Evolutionary conservation across 1,140 invertebrate genomes (phyloP), one percentile per base, ranked within the genome.

Genomic region (Thaumetopoea pityocampa): DNA sequence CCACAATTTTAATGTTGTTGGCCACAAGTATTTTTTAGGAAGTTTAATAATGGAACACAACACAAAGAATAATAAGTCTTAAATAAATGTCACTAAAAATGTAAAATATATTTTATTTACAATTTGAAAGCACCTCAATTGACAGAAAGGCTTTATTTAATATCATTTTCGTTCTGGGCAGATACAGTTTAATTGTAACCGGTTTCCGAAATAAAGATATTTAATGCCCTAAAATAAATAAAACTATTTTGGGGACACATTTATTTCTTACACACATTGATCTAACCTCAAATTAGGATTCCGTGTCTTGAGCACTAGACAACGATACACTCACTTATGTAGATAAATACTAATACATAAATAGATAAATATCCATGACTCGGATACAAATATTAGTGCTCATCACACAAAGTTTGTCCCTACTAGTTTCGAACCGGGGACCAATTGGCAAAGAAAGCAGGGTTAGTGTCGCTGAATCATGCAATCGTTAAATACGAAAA

Each of bases 101-200:
- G 52, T 63, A 54, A 57, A 61, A 58, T 58, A 56, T 46, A 43
- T 41, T 47, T 59, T 61, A 68, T 76, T 45, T 71, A 77, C 64
- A 78, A 49, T 56, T 47, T 55, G 37, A 53, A 73, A 80, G 78
- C 78, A 82, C 78, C 78, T 57, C 65, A 62, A 78, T 82, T 76
- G 68, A 73, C 72, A 81, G 67, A n/a, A n/a, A 66, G 52, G 57
- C 43, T 32, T 53, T 44, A n/a, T n/a, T n/a, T 65, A 57, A 59
- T 64, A 69, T 62, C 60, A 59, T 55, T 49, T 55, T 51, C 57
- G 51, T 51, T 65, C 50, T 60, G 64, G 53, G 60, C 41, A 62
- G 40, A 56, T 9, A 24, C 5, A 32, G 19, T 41, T 14, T 2
- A 19, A 27, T 26, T 37, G 9, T n/a, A 8, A 10, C 6, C 5